A percentile compares a stretch with the other conserved stretches of the same genome.
These are phyloP conservation scores for Strigops habroptila DNA, from an alignment of 2,113 vertebrate species.

Conservation along the genomic window DNA sequence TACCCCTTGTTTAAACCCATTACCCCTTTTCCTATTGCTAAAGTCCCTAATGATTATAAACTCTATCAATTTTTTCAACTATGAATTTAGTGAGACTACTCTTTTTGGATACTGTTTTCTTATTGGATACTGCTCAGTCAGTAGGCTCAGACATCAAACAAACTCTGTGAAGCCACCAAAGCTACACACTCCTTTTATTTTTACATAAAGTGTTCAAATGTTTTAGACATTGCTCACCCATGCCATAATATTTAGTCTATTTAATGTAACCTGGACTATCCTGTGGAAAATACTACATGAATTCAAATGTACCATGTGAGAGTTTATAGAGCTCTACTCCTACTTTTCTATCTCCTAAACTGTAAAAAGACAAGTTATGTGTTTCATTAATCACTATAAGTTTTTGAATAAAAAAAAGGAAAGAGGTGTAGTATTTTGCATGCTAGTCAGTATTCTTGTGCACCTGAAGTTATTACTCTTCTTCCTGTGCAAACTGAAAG, in stretches of 20 bases:
- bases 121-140: not conserved
- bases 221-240: not conserved
- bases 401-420: not conserved
- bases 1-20: not conserved
- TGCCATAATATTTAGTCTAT: not conserved
- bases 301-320: not conserved
- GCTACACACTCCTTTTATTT: not conserved
- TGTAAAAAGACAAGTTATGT: not conserved
- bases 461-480: not conserved
- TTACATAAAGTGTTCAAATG: not conserved
- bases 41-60: not conserved
- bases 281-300: not conserved
- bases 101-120: not conserved
- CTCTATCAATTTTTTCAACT: not conserved
- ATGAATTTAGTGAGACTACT: not conserved
- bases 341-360: not conserved
- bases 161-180: not conserved
- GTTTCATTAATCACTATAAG: not conserved
- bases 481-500: not conserved
- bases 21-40: not conserved
- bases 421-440: not conserved
- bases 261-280: not conserved
- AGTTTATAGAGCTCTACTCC: not conserved
- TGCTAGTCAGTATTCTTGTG: not conserved
- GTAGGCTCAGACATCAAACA: not conserved